These are phyloP conservation scores for Leptopilina myrica DNA, from an alignment of 2,888 invertebrate species.

Conservation along the genomic window DNA sequence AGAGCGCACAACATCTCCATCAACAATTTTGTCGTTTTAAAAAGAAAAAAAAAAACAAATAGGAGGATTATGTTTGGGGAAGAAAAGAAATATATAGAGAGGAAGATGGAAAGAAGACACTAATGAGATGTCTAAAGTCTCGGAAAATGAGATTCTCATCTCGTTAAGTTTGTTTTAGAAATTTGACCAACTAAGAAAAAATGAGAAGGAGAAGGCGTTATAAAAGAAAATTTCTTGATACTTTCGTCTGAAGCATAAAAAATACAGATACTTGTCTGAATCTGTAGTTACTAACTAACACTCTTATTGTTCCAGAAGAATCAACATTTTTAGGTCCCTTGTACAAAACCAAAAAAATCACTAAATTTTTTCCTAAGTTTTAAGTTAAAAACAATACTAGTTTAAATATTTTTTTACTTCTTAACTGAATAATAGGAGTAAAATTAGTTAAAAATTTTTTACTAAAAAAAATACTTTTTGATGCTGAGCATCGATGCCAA, in stretches of 20 bases:
- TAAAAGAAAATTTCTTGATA: background rate
- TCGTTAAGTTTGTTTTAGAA: slow-evolving; percentile 6
- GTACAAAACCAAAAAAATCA: too few species aligned
- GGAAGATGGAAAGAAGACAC: slow-evolving; percentile 2
- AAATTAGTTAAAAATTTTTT: too few species aligned
- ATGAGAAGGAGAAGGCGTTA: background rate
- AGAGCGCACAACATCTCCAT: too few species aligned
- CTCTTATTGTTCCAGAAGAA: too few species aligned
- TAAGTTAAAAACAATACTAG: too few species aligned
- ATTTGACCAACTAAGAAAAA: background rate
- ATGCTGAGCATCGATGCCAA: too few species aligned
- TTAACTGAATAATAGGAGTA: too few species aligned
- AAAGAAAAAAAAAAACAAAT: background rate
- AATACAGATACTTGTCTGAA: background rate
- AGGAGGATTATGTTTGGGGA: background rate
- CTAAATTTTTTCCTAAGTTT: too few species aligned
- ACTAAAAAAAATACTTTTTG: too few species aligned
- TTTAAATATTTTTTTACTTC: too few species aligned
- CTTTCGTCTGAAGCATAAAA: background rate
- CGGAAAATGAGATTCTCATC: background rate
- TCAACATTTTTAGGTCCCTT: too few species aligned
- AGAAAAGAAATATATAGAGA: background rate
- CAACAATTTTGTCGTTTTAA: background rate
- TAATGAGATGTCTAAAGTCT: slow-evolving; percentile 30
- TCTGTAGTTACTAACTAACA: background rate